Conservation (phyloP, 2,797 vertebrate genomes). For the Anas acuta region DNA sequence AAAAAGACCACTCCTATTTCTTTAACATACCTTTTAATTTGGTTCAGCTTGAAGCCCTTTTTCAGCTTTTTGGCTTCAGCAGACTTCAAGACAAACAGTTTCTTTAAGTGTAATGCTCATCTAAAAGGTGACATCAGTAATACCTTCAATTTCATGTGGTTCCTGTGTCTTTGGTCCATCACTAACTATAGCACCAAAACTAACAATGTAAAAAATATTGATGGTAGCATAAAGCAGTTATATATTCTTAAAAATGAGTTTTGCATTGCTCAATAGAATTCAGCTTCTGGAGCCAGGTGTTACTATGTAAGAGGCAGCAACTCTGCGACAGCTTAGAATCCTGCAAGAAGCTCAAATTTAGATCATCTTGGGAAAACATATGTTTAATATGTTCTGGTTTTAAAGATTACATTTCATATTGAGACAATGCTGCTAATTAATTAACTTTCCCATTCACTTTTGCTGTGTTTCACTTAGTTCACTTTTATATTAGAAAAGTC, state of each 20-base stretch:
- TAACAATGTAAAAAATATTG: not conserved
- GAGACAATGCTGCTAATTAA: not conserved
- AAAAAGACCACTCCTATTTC: not conserved
- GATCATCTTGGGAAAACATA: not conserved
- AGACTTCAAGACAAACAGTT: not conserved
- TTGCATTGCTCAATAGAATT: not conserved
- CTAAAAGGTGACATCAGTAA: not conserved
- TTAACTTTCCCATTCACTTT: not conserved
- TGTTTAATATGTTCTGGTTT: not conserved
- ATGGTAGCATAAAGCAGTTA: not conserved
- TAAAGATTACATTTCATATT: not conserved
- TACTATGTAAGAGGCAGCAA: not conserved
- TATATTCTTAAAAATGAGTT: not conserved
- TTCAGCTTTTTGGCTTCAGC: not conserved
- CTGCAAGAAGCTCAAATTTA: not conserved
- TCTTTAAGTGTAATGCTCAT: not conserved
- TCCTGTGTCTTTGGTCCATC: not conserved
- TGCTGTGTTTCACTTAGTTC: not conserved
- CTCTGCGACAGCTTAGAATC: not conserved
- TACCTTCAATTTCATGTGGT: not conserved
- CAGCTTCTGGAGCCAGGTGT: accelerated
- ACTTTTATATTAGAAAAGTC: not conserved
- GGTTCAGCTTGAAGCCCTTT: not conserved
- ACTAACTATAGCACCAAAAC: not conserved
- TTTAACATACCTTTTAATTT: not conserved